Evolutionary conservation across 1,140 invertebrate genomes (phyloP).

Genomic region (Atta colombica): DNA sequence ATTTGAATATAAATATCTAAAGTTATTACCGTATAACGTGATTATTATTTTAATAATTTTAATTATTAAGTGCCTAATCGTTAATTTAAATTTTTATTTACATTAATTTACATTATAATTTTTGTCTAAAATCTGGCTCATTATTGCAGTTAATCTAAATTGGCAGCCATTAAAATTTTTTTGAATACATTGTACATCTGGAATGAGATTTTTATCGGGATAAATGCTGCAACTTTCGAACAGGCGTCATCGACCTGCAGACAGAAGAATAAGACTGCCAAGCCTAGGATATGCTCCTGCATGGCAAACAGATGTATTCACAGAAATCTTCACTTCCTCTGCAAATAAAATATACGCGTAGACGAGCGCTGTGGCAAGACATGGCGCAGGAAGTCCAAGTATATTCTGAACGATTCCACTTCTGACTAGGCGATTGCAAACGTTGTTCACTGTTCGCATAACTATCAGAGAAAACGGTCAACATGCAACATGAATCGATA

Average conservation of each 20-base stretch:
- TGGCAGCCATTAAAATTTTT: conserved; percentile 52
- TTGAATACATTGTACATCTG: conserved; percentile 50
- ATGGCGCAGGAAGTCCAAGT: conserved; percentile 48
- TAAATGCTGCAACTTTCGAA: conserved; percentile 72
- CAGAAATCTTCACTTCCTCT: conserved; percentile 76
- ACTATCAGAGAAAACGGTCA: conserved; percentile 52
- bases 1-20: not conserved
- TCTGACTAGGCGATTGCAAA: conserved; percentile 41
- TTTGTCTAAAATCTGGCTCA: not conserved
- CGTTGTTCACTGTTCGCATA: conserved; percentile 46
- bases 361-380: conserved; percentile 29
- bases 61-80: not conserved
- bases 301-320: conserved; percentile 79
- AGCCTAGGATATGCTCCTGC: conserved; percentile 77
- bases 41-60: not conserved
- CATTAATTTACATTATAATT: not conserved
- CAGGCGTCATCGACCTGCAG: conserved; percentile 73
- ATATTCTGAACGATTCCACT: conserved; percentile 43
- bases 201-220: conserved; percentile 69
- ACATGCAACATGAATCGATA: conserved; percentile 48
- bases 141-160: conserved; percentile 37
- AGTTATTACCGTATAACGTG: not conserved
- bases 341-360: conserved; percentile 63
- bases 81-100: not conserved
- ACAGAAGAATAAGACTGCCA: conserved; percentile 75